Percentiles rank a stretch among this genome's conserved stretches.
phyloP scores from a whole-genome alignment of 30 jellyfish, hydroid and myxozoan species.

The Turritopsis rubra region DNA sequence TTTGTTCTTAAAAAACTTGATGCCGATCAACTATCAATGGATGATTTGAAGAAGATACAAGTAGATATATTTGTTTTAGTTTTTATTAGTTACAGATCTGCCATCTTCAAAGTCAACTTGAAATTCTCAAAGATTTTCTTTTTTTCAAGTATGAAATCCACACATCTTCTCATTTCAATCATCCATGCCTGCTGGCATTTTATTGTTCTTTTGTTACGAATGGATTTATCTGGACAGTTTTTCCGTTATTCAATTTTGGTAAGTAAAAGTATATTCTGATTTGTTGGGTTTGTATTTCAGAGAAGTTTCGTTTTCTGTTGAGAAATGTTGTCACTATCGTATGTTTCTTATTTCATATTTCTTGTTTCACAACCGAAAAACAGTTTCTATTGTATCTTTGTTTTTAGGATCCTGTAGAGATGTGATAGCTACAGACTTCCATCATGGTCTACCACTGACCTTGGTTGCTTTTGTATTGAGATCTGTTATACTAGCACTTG shows the following conservation, averaged over 20 bases:
- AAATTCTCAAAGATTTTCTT: not conserved
- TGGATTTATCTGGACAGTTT: conserved; percentile 50
- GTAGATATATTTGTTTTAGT: conserved; percentile 14
- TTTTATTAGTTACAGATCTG: too few species aligned
- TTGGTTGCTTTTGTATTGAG: conserved; percentile 43
- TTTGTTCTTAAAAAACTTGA: conserved; percentile 39
- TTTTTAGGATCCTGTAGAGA: conserved; percentile 78
- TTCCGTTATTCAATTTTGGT: conserved; percentile 73
- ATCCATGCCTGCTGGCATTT: conserved; percentile 46
- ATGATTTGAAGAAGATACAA: conserved; percentile 23
- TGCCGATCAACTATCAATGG: conserved; percentile 22
- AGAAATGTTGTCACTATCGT: too few species aligned
- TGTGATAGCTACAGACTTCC: conserved; percentile 60
- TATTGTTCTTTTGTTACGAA: conserved; percentile 52
- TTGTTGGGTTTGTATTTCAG: too few species aligned
- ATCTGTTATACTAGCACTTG: conserved; percentile 46
- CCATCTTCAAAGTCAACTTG: too few species aligned
- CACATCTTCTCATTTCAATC: conserved; percentile 42
- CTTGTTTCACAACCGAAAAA: not conserved
- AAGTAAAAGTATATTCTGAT: not conserved
- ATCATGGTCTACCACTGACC: conserved; percentile 60
- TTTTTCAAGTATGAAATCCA: conserved; percentile 50
- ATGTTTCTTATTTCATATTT: too few species aligned
- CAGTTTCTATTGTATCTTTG: not conserved
- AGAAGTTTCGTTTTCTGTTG: too few species aligned